Evolutionary conservation across 2,113 vertebrate genomes (phyloP).

Genomic region (Eudyptes chrysolophus): DNA sequence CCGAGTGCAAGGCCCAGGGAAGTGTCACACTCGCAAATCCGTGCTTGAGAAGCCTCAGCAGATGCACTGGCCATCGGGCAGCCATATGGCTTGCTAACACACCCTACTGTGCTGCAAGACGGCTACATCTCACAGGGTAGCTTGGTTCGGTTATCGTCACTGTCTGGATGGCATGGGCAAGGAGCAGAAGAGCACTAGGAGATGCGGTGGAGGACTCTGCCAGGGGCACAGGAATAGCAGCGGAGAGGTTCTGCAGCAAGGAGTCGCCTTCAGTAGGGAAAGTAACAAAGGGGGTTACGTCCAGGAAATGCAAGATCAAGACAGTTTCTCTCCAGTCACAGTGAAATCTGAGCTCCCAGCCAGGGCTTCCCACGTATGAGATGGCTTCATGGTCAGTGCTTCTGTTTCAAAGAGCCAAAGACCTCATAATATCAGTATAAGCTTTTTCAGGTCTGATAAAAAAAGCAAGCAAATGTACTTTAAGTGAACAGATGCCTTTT

Average conservation of each 20-base stretch:
- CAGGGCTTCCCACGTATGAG: accelerated
- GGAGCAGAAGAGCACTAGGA: background rate
- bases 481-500: background rate
- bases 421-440: background rate
- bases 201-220: background rate
- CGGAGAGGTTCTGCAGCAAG: background rate
- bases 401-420: background rate
- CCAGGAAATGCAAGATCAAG: background rate
- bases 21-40: background rate
- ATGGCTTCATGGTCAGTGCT: accelerated
- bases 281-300: accelerated
- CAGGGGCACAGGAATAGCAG: background rate
- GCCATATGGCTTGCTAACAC: background rate
- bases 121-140: accelerated
- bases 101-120: background rate
- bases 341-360: background rate
- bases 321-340: background rate
- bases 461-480: background rate
- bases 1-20: background rate
- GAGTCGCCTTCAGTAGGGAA: background rate
- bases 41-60: background rate
- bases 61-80: background rate
- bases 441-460: background rate
- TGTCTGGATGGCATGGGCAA: background rate
- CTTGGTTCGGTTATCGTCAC: accelerated